These are phyloP conservation scores for Cydia splendana DNA, from an alignment of 1,140 invertebrate genomes.

Conservation along the genomic window DNA sequence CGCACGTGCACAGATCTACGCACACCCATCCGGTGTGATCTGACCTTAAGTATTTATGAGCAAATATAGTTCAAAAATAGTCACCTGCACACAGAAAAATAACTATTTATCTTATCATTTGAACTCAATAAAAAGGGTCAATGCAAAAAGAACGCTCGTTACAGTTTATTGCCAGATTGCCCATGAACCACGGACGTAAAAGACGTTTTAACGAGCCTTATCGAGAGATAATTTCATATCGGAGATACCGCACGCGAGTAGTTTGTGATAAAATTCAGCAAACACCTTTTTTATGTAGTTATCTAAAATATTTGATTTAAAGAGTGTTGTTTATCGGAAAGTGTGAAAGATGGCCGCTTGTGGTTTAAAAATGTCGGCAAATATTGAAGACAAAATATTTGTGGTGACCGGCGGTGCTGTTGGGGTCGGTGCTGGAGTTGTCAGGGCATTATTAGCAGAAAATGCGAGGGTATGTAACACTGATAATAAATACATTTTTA, in stretches of 20 bases:
- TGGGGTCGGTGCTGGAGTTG: conserved; percentile 62
- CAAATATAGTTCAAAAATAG: too few relatives aligned
- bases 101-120: background rate
- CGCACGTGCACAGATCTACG: too few relatives aligned
- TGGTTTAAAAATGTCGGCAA: conserved; percentile 32
- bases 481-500: background rate
- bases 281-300: background rate
- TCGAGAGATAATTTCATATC: background rate
- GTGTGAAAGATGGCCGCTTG: background rate
- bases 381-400: conserved; percentile 62
- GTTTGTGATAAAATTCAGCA: background rate
- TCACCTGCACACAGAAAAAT: background rate
- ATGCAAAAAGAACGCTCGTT: background rate
- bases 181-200: background rate
- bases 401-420: conserved; percentile 68
- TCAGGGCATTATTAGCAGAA: conserved; percentile 52
- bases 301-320: conserved; percentile 2
- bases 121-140: conserved; percentile 10
- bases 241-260: background rate
- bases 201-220: conserved; percentile 27
- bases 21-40: too few relatives aligned
- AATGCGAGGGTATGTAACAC: conserved; percentile 61
- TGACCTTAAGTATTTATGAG: too few relatives aligned
- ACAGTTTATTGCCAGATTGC: background rate
- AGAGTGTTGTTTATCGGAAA: background rate